Base-by-base conservation (phyloP, 2,797 vertebrate species). In the Clarias fuscus region DNA sequence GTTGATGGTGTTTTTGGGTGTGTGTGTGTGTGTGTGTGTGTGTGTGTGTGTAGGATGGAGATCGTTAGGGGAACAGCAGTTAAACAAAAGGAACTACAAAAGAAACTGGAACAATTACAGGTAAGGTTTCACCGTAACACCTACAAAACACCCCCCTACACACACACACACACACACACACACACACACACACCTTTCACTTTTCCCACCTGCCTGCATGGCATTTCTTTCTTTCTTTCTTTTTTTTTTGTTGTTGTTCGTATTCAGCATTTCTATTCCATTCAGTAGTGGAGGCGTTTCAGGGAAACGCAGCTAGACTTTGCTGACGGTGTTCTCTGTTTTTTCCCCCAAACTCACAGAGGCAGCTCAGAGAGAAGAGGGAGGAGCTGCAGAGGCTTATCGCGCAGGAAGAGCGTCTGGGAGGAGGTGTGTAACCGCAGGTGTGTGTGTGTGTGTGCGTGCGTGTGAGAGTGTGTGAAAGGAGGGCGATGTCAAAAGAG, bases 61-160 rank as follows among this genome's bases (percentile, higher is more conserved):
- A 95, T 94, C 0, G 40, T 95, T 85, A 96, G 95, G 0, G 94
- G 92, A 87, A 91, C 93, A 75, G 88, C 92, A 87, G 88, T 96
- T 80, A 93, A 93, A 92, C 95, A 92, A 86, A 89, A 90, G 81
- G 95, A 97, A 89, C 93, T 97, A 0, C 95, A 96, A 91, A 89
- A 87, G 88, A 96, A 92, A 83, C 91, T 96, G 86, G 92, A 93
- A 83, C 73, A 90, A 7, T 91, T 97, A 91, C 95, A 96, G 96
- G 96, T 97, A 93, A 56, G 48, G 13, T 13, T 56, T 8, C 48
- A 18, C 4, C 11, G 24, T 22, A 22, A 64, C 62, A 64, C 22
- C 62, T 61, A 15, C 5, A 15, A 20, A 15, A 37, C 77, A 61
- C 77, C 40, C 77, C 64, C 27, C 2, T 37, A 72, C 33, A 71